Evolutionary conservation across 1,140 invertebrate species (phyloP).

Genomic region (Bombus consobrinus): DNA sequence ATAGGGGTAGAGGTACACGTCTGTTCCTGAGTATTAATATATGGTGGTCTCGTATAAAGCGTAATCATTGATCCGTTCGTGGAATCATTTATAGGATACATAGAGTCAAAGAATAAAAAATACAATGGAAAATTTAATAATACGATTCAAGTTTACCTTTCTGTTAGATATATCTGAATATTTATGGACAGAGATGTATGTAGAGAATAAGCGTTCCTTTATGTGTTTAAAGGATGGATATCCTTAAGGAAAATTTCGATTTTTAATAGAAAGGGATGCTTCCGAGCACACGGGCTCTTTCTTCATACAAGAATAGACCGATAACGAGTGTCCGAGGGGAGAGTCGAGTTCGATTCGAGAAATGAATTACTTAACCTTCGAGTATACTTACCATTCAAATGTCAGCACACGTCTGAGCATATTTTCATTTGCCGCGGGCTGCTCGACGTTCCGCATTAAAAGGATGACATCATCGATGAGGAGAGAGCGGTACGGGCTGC

Average conservation of each 20-base stretch:
- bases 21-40: too few species aligned
- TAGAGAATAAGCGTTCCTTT: neutral
- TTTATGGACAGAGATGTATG: too few species aligned
- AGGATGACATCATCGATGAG: conserved; percentile 57
- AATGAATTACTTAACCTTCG: conserved; percentile 54
- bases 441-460: conserved; percentile 20
- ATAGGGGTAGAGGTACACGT: neutral
- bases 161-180: too few species aligned
- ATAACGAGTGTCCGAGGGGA: neutral
- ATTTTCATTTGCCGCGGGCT: conserved; percentile 36
- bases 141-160: too few species aligned
- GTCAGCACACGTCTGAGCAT: conserved; percentile 42
- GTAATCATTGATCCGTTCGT: too few species aligned
- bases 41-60: neutral
- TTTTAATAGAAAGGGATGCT: neutral
- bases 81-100: too few species aligned
- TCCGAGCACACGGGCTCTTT: neutral
- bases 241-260: neutral
- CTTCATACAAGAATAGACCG: neutral
- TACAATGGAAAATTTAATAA: too few species aligned
- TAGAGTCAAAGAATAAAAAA: too few species aligned
- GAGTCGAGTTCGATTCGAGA: conserved; percentile 9
- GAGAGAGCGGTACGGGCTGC: neutral
- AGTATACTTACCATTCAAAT: conserved; percentile 43
- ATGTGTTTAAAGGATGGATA: neutral